Base-by-base conservation (phyloP, 2,888 invertebrate species). In the Scaptomyza parva region DNA sequence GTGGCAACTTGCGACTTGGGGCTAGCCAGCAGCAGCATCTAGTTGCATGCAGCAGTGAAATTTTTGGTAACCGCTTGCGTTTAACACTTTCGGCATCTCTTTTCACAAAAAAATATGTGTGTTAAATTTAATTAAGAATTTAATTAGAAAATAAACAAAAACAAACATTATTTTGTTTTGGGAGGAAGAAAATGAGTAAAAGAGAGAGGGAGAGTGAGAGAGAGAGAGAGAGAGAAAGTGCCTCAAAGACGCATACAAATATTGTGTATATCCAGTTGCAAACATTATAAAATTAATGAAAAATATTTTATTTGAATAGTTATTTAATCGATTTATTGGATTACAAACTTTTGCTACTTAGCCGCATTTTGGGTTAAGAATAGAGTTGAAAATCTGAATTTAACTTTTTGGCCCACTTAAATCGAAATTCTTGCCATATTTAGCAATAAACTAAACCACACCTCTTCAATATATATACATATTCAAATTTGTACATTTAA, bases 31-130 rank as follows among this genome's bases (percentile, higher is more conserved):
- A 61, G 22, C 30, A n/a, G n/a, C 26, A 44, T 14, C 45, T 18
- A 47, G 44, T 37, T 17, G 17, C 37, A 37, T 37, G 37, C 30
- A 78, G 55, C 63, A 82, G 20, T 12, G 35, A 76, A 64, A 68
- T 67, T 64, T 54, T 53, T 43, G 74, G 76, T 69, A 81, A 83
- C 83, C 61, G 76, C 80, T 74, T 64, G 74, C 59, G 70, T 64
- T 76, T 59, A 73, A 59, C 73, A 73, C 73, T 73, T 73, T 70
- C 47, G 41, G 35, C 33, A 35, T 57, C 48, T 33, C 73, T 76
- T 70, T 9, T 8, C 28, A 67, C n/a, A n/a, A n/a, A 80, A 83
- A 81, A 83, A 70, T 70, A 70, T 74, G 68, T 65, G 68, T 66
- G 68, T 78, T 80, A 78, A 80, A 20, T 43, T 59, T 41, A 57